Conservation (phyloP, 2,888 invertebrate species). For the Baccha elongata region DNA sequence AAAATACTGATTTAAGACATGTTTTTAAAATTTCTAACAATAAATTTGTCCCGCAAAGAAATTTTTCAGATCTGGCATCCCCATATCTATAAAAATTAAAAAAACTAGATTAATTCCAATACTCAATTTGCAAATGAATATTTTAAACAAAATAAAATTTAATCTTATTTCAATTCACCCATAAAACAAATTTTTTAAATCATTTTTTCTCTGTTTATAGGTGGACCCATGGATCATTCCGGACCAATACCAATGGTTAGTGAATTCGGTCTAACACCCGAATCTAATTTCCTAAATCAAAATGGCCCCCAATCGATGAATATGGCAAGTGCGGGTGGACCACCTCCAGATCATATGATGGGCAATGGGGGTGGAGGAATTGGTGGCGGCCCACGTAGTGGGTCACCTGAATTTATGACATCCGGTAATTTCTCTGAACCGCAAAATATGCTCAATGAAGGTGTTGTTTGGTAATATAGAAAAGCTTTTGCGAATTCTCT, state of each 20-base stretch:
- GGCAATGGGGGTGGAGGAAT: constrained; percentile 79
- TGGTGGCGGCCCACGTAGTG: constrained; percentile 86
- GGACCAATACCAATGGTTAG: constrained; percentile 88
- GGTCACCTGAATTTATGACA: constrained; percentile 89
- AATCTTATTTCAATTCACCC: too few species aligned
- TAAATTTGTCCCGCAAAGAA: too few species aligned
- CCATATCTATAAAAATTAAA: too few species aligned
- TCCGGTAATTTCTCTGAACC: constrained; percentile 86
- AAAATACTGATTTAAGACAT: too few species aligned
- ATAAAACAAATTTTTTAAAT: background rate
- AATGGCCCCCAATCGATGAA: constrained; percentile 82
- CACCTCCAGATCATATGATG: constrained; percentile 86
- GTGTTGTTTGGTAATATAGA: constrained; percentile 87
- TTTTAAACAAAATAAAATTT: too few species aligned
- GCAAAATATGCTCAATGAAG: constrained; percentile 88
- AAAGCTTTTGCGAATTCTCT: constrained; percentile 82
- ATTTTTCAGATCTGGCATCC: too few species aligned
- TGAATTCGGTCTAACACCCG: constrained; percentile 89
- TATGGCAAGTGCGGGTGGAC: constrained; percentile 82
- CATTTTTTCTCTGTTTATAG: constrained; percentile 79
- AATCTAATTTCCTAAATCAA: constrained; percentile 84
- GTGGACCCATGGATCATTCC: constrained; percentile 88
- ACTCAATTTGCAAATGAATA: too few species aligned
- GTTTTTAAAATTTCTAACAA: too few species aligned
- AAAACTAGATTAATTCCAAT: too few species aligned